Base-by-base conservation (phyloP, 2,797 vertebrate genomes). In the Pelochelys cantorii region DNA sequence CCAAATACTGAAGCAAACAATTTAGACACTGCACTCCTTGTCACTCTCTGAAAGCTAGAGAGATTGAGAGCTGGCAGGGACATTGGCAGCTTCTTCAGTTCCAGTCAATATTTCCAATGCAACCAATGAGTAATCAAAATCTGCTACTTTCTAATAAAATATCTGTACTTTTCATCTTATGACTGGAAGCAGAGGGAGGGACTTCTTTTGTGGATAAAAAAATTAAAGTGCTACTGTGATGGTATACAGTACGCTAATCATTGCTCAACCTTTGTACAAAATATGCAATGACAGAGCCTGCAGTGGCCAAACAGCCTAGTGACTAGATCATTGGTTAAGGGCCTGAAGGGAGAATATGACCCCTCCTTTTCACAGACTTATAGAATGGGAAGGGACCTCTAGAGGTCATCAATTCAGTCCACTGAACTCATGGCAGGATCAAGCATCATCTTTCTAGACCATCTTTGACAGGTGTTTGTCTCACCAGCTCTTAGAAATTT, bases 1-100 rank as follows among this genome's bases (percentile, higher is more conserved):
- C 77, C 96, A 93, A 83, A 81, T n/a, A 77, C 65, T 77, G 79
- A 84, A 81, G 48, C 57, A 91, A 56, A 11, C 84, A 82, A 22
- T 77, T 79, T 6, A 60, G 81, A 68, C 90, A 93, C 53, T 87
- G 83, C 23, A 2, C 7, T 74, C 5, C 56, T n/a, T 81, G 84
- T 29, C 75, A 79, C 37, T 68, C 85, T 80, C 7, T 27, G 62
- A 81, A 78, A 90, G 84, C 85, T 92, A 78, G 59, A 91, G 86
- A 83, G 54, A 84, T 22, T 34, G 77, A 68, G 84, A 79, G 54
- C n/a, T 3, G 3, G 34, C 86, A 84, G 68, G 48, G 27, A 60
- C 15, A 8, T 14, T 3, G 31, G 81, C 14, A 68, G 53, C 10
- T 29, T 2, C 13, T 23, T 62, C 5, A 15, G 80, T 18, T 53